phyloP scores from a whole-genome alignment of 2,797 vertebrate genomes.

The Falco cherrug region DNA sequence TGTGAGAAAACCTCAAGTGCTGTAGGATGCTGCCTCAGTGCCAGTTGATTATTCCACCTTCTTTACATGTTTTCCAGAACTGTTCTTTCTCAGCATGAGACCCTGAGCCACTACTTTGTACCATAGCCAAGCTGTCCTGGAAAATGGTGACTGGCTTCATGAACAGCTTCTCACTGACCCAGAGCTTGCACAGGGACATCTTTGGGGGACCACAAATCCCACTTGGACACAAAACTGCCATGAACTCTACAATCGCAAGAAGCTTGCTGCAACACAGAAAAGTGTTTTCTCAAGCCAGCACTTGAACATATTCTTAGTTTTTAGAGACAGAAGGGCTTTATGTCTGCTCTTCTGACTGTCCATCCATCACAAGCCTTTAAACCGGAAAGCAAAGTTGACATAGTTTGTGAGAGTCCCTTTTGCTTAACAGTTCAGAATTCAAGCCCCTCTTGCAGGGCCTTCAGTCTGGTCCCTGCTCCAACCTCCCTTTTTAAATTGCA shows the following conservation, averaged over 20 bases:
- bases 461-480: neutral
- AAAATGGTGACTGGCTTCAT: neutral
- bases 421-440: neutral
- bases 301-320: neutral
- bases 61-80: neutral
- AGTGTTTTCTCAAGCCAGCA: neutral
- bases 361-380: neutral
- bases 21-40: neutral
- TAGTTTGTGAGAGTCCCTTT: neutral
- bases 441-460: neutral
- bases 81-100: neutral
- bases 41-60: neutral
- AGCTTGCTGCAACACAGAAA: neutral
- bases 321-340: neutral
- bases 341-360: neutral
- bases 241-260: neutral
- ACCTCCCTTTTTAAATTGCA: neutral
- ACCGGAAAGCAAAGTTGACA: neutral
- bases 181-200: neutral
- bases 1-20: neutral
- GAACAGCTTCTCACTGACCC: neutral
- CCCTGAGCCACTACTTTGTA: neutral
- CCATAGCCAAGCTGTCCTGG: accelerated
- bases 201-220: neutral
- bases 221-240: neutral